Evolutionary conservation across 2,113 vertebrate genomes (phyloP), one percentile per base, ranked within the genome.

Genomic region (Psophia crepitans): DNA sequence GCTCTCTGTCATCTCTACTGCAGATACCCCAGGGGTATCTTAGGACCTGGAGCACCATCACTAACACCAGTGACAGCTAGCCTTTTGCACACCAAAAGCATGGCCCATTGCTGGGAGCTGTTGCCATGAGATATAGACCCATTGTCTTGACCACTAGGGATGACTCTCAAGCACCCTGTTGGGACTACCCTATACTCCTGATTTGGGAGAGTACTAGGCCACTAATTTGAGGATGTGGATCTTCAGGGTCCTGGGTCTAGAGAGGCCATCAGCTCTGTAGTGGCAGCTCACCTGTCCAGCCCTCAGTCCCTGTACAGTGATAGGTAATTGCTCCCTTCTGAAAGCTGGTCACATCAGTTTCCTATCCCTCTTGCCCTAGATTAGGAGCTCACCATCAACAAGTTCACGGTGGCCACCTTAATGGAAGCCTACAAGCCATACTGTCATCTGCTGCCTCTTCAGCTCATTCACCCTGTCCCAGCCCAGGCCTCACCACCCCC

Each of bases 391-490:
- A 21, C 35, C 21, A 56, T 33, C 84, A 80, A 41, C 39, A 77
- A 46, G 30, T 44, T 69, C 60, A 37, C 43, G 37, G 33, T 33
- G 18, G 33, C 28, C 54, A 73, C 33, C 63, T 32, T 73, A 30
- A 53, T 3, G 5, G 63, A 61, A 57, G 35, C 27, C 71, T 87
- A 35, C n/a, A 37, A 82, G 43, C 6, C 35, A 9, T 30, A 26
- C 11, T 69, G 70, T 27, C 43, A 56, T 37, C 30, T 88, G 18
- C 86, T 80, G 57, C 53, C 43, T 64, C 33, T 74, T 12, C 32
- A 60, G 33, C 26, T 83, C 0, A 0, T 33, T 80, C 2, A 7
- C 7, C 15, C 15, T 21, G 4, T 28, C 41, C 48, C 33, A 73
- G 33, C 4, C 27, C 26, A 83, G 30, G 15, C 27, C 30, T 57